phyloP scores from a whole-genome alignment of 2,888 invertebrate species.

The Onthophagus sagittarius region DNA sequence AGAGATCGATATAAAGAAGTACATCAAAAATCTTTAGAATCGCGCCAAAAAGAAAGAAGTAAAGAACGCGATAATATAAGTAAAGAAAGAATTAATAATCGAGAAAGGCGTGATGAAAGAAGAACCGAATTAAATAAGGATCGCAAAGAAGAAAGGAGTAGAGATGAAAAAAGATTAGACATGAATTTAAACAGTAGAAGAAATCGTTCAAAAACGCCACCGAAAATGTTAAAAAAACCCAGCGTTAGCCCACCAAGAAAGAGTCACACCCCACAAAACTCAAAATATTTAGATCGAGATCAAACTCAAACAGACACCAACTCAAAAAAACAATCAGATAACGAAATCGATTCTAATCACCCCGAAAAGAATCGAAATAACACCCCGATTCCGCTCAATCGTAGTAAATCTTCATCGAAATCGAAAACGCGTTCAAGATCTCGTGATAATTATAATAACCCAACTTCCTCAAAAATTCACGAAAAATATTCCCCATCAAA shows the following conservation, averaged over 20 bases:
- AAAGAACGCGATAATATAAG: neutral
- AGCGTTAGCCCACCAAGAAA: neutral
- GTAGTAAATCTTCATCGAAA: neutral
- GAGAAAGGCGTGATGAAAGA: neutral
- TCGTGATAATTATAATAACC: neutral
- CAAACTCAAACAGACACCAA: neutral
- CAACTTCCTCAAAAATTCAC: neutral
- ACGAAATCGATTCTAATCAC: neutral
- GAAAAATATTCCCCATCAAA: neutral
- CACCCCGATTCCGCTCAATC: neutral
- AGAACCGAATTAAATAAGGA: neutral
- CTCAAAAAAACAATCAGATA: neutral
- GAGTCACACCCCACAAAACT: constrained; percentile 1
- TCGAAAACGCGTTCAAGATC: neutral
- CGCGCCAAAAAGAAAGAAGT: constrained; percentile 3
- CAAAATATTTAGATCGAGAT: neutral
- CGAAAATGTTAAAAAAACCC: neutral
- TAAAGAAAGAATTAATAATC: neutral
- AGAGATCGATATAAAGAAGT: neutral
- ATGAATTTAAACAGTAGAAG: neutral
- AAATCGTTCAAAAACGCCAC: neutral
- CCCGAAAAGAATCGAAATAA: constrained; percentile 4
- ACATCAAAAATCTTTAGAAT: neutral
- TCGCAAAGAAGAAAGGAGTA: neutral
- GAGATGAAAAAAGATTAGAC: neutral